Base-by-base conservation (phyloP, 1,140 invertebrate genomes). In the Octopus sinensis region DNA sequence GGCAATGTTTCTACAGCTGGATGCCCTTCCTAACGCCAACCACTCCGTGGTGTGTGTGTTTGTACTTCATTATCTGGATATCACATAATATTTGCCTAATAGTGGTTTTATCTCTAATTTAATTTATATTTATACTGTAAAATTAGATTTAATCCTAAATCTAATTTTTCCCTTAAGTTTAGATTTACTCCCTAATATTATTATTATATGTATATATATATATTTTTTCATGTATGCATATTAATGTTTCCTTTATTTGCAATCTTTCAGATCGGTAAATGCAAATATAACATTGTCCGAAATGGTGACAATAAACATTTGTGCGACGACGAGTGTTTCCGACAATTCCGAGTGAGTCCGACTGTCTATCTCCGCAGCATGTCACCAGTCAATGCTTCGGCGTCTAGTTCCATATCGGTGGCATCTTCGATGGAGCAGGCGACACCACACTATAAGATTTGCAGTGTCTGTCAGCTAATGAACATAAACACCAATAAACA, bases 241-340 rank as follows among this genome's bases (percentile, higher is more conserved):
- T 43, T 43, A 0, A 68, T 13, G n/a, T 68, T 17, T 81, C 80
- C 82, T 53, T 17, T 82, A 81, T 77, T 79, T 76, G 71, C 84
- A 83, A 78, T 83, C 53, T 83, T 86, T 53, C 82, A 92, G 91
- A 84, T 89, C 76, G 87, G 87, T 62, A 88, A 86, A 79, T 92
- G 91, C 84, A 91, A 91, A 84, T 92, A 91, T 81, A 91, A 92
- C 86, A 91, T 92, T 53, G 87, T 91, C 4, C 86, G 90, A 51
- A 89, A 90, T 86, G 90, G 89, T 23, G 91, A 90, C 80, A 89
- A 88, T 43, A 89, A 90, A 80, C 91, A 90, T 82, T 83, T 92
- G 30, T 92, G 91, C 84, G 88, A 90, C 84, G 90, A 92, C 82
- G 82, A 82, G 1, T 92, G 92, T 89, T 92, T 92, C 86, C 89